Evolutionary conservation across 1,140 invertebrate species (phyloP), one percentile per base, ranked within the genome.

Genomic region (Euwallacea fornicatus): DNA sequence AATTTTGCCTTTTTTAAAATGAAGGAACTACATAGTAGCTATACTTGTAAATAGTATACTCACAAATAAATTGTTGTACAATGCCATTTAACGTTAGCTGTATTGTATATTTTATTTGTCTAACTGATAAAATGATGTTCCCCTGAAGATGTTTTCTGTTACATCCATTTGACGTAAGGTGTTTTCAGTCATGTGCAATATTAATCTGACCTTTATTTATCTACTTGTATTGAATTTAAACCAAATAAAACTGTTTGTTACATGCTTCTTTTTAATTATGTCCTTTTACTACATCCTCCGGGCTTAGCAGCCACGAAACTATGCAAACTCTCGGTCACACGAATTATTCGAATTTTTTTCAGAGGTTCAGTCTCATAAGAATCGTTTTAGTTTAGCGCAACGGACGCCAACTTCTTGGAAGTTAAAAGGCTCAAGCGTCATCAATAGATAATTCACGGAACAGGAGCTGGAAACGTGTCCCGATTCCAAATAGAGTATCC

Each of bases 201-300:
- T 81, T 79, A 79, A 79, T 79, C 77, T 78, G 76, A 79, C 73
- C 75, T 80, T 78, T 80, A 79, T 79, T 79, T 80, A 79, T 80
- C 77, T 80, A 80, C 76, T 79, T 81, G 80, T 81, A 81, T 80
- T 80, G 78, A 80, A 78, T 80, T 80, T 79, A 81, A 80, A 80
- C 79, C 80, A 81, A 81, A 81, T 80, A 81, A 81, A 81, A 79
- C 76, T 81, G 80, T 81, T 81, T 81, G 78, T 81, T 81, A 81
- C 79, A 80, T 62, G 10, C 7, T 16, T 58, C 6, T 58, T 7
- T 16, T 33, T 33, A 33, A 33, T 33, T 33, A 1, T 33, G 21
- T 33, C 21, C 21, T 58, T 58, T 58, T 50, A 50, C 46, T 50
- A 50, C 46, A 33, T 33, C 21, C 21, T 33, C 21, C 21, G 21